Evolutionary conservation across 2,797 vertebrate species (phyloP), one percentile per base, ranked within the genome.

Genomic region (Hypotaenidia philippensis): DNA sequence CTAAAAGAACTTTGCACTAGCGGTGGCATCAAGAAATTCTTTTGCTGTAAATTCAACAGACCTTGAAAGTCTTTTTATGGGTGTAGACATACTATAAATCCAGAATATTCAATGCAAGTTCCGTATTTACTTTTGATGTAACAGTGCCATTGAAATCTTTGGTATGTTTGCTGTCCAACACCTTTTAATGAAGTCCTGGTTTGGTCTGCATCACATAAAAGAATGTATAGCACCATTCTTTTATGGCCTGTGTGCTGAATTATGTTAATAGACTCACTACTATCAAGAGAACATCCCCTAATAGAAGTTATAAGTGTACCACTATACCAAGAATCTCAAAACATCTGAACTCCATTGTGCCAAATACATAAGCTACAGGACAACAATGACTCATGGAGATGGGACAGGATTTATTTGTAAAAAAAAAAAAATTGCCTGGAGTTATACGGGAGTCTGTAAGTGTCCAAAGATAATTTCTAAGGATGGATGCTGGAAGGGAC

Each of bases 41-140:
- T 23, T 63, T 63, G 10, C 41, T 77, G 11, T 52, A 85, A 91
- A 83, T 83, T 88, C 72, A 91, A 19, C 25, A 70, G 27, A 64
- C 7, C 11, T 41, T 86, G 60, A 85, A 83, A 78, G 56, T 29
- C 6, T 50, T 75, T 90, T 64, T 82, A 72, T 80, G 26, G 13
- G 29, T 59, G 38, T 31, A 87, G 53, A 71, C 36, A 20, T 55
- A 56, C 41, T 41, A 27, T 70, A 88, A 87, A 78, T 78, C 77
- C 71, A 81, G 44, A 89, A 49, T 11, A 56, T 70, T 80, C 49
- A 25, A 6, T 60, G 14, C 44, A 59, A 6, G 8, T 68, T 84
- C 52, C 86, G 21, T 4, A 12, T 72, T 89, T 65, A 53, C 21
- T 79, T 88, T 86, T 64, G 90, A 36, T 45, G 11, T 27, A 78